A percentile compares a stretch with the other conserved stretches of the same genome.
These are phyloP conservation scores for Acanthopleura granulata DNA, from an alignment of 2,888 invertebrate species.

Conservation along the genomic window DNA sequence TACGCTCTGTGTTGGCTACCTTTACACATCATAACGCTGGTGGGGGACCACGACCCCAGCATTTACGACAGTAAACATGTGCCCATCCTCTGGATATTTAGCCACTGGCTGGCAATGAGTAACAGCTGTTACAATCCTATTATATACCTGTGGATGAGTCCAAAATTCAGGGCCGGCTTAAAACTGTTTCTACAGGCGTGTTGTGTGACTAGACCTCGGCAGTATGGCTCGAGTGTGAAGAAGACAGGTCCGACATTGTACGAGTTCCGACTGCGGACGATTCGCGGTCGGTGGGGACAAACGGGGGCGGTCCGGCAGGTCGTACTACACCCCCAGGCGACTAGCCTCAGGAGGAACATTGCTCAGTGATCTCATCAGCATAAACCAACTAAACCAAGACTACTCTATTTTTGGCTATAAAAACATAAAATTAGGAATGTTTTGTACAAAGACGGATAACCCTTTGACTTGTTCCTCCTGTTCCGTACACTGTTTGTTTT, in stretches of 20 bases:
- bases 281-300: background rate
- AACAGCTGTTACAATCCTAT: conserved; percentile 50
- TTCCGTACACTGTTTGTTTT: too few species aligned
- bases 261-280: background rate
- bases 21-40: conserved; percentile 41
- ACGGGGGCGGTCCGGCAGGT: background rate
- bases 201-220: background rate
- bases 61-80: conserved; percentile 43
- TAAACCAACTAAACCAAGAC: too few species aligned
- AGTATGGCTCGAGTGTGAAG: conserved; percentile 1
- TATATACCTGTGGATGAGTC: conserved; percentile 50
- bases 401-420: too few species aligned
- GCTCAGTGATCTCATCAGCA: too few species aligned
- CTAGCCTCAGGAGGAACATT: background rate
- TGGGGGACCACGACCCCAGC: conserved; percentile 41
- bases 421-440: too few species aligned
- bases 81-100: conserved; percentile 44
- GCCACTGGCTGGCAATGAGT: conserved; percentile 51
- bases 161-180: conserved; percentile 46
- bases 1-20: conserved; percentile 53
- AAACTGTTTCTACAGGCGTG: conserved; percentile 29
- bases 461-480: too few species aligned
- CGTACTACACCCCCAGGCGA: background rate
- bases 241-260: background rate
- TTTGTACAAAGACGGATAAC: too few species aligned